phyloP scores from a whole-genome alignment of 2,113 vertebrate genomes.

The Porphyrio hochstetteri region DNA sequence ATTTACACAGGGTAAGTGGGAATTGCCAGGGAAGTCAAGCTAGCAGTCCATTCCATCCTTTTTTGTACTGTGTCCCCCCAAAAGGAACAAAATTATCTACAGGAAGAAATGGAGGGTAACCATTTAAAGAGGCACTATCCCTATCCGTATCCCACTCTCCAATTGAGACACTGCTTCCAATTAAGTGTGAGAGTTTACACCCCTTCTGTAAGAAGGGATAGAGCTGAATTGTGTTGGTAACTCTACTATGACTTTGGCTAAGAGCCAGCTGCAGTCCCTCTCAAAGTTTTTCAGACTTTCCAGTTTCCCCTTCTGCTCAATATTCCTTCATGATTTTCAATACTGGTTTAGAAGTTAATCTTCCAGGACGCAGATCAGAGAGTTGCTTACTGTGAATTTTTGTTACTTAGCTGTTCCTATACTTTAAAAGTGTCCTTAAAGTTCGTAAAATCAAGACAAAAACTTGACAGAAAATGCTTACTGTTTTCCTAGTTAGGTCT shows the following conservation, averaged over 20 bases:
- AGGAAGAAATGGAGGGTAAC: background rate
- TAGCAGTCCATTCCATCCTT: background rate
- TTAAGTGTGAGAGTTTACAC: background rate
- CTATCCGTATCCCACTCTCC: background rate
- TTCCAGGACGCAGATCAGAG: background rate
- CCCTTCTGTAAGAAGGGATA: background rate
- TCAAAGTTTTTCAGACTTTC: background rate
- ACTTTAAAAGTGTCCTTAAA: background rate
- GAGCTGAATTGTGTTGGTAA: background rate
- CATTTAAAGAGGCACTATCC: background rate
- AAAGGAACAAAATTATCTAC: background rate
- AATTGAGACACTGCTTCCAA: accelerated
- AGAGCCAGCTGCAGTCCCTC: background rate
- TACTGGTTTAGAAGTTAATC: background rate
- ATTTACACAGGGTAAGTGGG: background rate
- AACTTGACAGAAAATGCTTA: background rate
- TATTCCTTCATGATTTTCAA: background rate
- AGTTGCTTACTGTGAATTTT: background rate
- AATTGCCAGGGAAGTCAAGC: background rate
- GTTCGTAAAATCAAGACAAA: background rate
- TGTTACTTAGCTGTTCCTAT: background rate
- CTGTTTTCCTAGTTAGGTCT: background rate
- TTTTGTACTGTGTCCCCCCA: background rate
- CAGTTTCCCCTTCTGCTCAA: background rate
- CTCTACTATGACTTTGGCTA: background rate